Evolutionary conservation across 1,140 invertebrate genomes (phyloP).

Genomic region (Wasmannia auropunctata): DNA sequence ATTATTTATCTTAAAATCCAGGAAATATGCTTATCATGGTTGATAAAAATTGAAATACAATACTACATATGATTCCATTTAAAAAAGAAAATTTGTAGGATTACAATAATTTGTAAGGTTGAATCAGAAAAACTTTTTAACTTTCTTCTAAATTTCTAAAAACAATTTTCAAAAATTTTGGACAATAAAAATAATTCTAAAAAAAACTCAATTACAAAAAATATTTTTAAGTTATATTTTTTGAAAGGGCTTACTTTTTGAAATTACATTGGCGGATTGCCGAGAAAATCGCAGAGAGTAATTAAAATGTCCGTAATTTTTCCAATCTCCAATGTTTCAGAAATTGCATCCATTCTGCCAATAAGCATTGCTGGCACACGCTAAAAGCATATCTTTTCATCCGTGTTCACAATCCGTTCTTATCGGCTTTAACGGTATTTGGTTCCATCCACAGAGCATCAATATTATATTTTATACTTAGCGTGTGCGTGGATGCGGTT

Average conservation of each 20-base stretch:
- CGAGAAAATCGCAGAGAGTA: not conserved
- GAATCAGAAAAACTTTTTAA: not conserved
- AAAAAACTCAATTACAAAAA: not conserved
- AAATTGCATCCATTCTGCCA: conserved; percentile 1
- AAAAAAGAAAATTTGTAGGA: not conserved
- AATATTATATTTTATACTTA: conserved; percentile 14
- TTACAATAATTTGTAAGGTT: too few relatives aligned
- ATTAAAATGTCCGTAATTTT: not conserved
- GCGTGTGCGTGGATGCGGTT: not conserved
- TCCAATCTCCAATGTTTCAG: not conserved
- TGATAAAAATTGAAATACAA: not conserved
- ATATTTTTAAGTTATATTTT: not conserved
- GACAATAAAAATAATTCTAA: not conserved
- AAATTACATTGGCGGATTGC: not conserved
- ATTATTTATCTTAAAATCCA: conserved; percentile 13
- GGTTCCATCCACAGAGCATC: not conserved
- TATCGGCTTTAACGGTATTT: not conserved
- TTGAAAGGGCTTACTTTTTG: not conserved
- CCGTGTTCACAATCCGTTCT: not conserved
- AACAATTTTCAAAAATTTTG: not conserved
- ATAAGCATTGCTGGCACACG: not conserved
- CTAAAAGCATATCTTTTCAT: conserved; percentile 11
- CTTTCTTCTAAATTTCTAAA: not conserved
- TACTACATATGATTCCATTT: not conserved
- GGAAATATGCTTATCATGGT: not conserved